Percentiles rank a stretch among this genome's conserved stretches.
Conservation (phyloP, 1,140 invertebrate genomes). For the Habropoda laboriosa region DNA sequence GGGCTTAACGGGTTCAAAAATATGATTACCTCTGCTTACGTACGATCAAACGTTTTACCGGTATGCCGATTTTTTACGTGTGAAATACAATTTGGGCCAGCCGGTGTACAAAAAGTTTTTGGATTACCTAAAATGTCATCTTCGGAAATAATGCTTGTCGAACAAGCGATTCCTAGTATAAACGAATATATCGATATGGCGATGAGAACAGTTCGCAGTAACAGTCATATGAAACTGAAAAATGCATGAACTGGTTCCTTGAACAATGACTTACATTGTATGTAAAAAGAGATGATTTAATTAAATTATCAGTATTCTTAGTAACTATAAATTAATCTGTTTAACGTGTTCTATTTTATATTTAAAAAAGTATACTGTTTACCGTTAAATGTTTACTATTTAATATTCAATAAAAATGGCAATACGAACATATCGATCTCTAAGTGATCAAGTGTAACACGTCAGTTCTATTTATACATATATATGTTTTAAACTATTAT, state of each 20-base stretch:
- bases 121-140: conserved; percentile 70
- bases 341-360: not conserved
- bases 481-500: not conserved
- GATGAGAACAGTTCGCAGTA: not conserved
- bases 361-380: not conserved
- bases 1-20: conserved; percentile 63
- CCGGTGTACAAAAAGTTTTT: conserved; percentile 68
- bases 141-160: conserved; percentile 64
- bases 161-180: conserved; percentile 67
- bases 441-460: not conserved
- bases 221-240: conserved; percentile 12
- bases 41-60: conserved; percentile 71
- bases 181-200: conserved; percentile 66
- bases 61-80: conserved; percentile 71
- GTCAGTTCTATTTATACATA: conserved; percentile 32
- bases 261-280: not conserved
- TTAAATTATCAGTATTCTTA: not conserved
- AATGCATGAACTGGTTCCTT: not conserved
- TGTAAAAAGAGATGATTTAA: not conserved
- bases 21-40: conserved; percentile 67
- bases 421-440: conserved; percentile 13
- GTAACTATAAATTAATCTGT: not conserved
- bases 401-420: conserved; percentile 14
- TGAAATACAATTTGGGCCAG: conserved; percentile 69
- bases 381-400: not conserved